phyloP scores from a whole-genome alignment of 2,888 invertebrate genomes.

The Drosophila demipolita region DNA sequence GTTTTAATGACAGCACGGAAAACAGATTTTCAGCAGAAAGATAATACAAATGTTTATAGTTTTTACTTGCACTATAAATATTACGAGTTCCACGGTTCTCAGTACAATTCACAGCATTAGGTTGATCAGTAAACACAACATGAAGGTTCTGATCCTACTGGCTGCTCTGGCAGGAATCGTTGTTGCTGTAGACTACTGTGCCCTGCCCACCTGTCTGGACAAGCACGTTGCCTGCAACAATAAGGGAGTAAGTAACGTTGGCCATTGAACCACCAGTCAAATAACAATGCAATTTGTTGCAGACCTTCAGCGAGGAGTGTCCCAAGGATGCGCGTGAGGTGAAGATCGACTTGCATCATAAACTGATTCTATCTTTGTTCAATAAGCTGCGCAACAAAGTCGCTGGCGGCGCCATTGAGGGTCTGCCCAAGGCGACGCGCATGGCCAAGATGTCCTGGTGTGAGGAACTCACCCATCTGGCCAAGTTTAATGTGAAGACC shows the following conservation, averaged over 20 bases:
- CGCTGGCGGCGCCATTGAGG: constrained; percentile 51
- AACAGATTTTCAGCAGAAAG: constrained; percentile 27
- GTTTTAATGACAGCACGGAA: not conserved
- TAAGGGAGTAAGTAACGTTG: constrained; percentile 49
- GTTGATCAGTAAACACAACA: constrained; percentile 14
- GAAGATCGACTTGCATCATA: constrained; percentile 43
- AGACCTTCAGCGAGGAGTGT: constrained; percentile 57
- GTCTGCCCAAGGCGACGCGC: constrained; percentile 60
- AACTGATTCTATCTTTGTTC: constrained; percentile 60
- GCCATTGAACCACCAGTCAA: not conserved
- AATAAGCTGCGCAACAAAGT: constrained; percentile 65
- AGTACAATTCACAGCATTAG: constrained; percentile 9
- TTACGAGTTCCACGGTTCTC: not conserved
- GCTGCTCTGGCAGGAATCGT: constrained; percentile 24
- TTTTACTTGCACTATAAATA: constrained; percentile 27
- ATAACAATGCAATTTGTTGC: not conserved
- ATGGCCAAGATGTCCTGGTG: constrained; percentile 75
- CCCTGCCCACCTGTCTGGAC: constrained; percentile 63
- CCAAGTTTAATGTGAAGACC: constrained; percentile 61
- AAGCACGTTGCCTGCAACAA: constrained; percentile 71
- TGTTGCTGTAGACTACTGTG: constrained; percentile 61
- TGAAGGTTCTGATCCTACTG: constrained; percentile 33
- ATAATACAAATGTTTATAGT: not conserved
- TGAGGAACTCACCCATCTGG: constrained; percentile 61
- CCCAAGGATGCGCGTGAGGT: constrained; percentile 55